Conservation (phyloP, 2,888 invertebrate genomes). For the Nomada ferruginata region DNA sequence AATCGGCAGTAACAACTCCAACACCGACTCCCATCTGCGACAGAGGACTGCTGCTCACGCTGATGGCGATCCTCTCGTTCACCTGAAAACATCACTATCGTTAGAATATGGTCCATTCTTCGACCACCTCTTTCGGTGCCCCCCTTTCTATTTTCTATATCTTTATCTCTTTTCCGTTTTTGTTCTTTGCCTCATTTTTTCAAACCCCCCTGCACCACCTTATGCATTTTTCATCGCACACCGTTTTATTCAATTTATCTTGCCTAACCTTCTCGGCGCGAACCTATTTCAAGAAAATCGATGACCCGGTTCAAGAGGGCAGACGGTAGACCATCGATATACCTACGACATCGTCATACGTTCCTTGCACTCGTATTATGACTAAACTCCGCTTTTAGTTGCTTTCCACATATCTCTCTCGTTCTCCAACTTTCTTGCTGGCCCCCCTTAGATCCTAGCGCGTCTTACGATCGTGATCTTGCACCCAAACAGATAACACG, state of each 20-base stretch:
- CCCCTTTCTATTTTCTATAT: neutral
- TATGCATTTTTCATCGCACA: slow-evolving; percentile 11
- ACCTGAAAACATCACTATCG: slow-evolving; percentile 75
- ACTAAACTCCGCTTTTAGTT: slow-evolving; percentile 25
- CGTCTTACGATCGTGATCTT: slow-evolving; percentile 10
- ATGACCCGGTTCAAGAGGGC: slow-evolving; percentile 70
- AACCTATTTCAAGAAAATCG: slow-evolving; percentile 73
- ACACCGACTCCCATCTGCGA: slow-evolving; percentile 79
- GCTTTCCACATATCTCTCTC: slow-evolving; percentile 8
- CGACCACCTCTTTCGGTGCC: neutral
- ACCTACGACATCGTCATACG: slow-evolving; percentile 52
- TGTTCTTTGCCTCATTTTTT: neutral
- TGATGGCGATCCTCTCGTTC: slow-evolving; percentile 83
- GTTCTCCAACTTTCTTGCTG: slow-evolving; percentile 1
- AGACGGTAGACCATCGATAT: slow-evolving; percentile 61
- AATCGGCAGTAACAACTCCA: slow-evolving; percentile 74
- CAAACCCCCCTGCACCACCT: neutral
- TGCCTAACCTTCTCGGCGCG: slow-evolving; percentile 53
- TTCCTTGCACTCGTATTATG: slow-evolving; percentile 46
- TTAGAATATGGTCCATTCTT: slow-evolving; percentile 32
- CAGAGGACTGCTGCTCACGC: slow-evolving; percentile 82
- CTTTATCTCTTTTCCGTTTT: neutral
- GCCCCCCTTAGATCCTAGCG: neutral
- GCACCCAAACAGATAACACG: slow-evolving; percentile 9
- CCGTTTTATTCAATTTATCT: slow-evolving; percentile 61